Base-by-base conservation (phyloP, 2,797 vertebrate species). In the Hozukius guyotensis region DNA sequence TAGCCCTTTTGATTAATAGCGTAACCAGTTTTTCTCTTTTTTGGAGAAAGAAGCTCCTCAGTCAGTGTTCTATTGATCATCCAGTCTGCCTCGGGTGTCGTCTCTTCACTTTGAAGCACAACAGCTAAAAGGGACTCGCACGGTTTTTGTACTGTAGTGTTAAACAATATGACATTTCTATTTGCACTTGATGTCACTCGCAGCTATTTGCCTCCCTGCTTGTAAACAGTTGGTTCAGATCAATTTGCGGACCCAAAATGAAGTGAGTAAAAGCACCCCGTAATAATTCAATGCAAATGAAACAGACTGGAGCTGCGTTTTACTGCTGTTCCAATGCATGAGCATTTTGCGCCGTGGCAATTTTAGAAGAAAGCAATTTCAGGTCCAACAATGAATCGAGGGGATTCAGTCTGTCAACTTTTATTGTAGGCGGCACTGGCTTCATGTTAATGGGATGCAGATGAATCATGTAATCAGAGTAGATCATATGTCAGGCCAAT, bases 281-380 rank as follows among this genome's bases (percentile, higher is more conserved):
- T 80, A 84, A 73, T 85, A 83, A 85, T 69, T 81, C 72, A 77
- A 75, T 79, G 75, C 65, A 89, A 79, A 81, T 87, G 73, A 83
- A 86, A 80, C 53, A 0, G 32, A 65, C 69, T 59, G 61, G n/a
- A n/a, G 81, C 75, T 65, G 10, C 25, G 4, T 80, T 81, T 79
- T 72, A 66, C 82, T 81, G 82, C 72, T 59, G 75, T 77, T 85
- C 73, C 68, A 42, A 56, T 63, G 81, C 70, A 3, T 74, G 71
- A 75, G 61, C 55, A 60, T 82, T 86, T 76, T 68, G 75, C 73
- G 53, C 78, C 0, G 25, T 9, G 55, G 84, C 78, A 79, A 79
- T 89, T 87, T 46, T 75, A 38, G 57, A 53, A 68, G 69, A 79
- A 87, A 66, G 75, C 77, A 72, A 86, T 89, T 89, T 84, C 71